These are phyloP conservation scores for Varecia variegata DNA, from an alignment of 2,797 vertebrate species.

Conservation along the genomic window DNA sequence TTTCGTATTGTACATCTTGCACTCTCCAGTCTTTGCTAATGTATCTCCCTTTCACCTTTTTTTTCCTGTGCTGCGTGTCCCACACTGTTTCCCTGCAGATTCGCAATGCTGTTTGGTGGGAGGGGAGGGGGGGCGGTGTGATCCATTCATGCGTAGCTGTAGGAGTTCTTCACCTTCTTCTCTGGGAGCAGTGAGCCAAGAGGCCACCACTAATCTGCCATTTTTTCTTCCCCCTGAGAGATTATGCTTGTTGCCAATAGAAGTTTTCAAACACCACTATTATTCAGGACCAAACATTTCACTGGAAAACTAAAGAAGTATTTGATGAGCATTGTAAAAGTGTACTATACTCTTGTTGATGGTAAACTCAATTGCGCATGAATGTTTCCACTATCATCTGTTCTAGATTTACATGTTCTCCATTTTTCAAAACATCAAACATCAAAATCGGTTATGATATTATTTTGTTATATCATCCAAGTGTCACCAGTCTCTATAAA, in stretches of 20 bases:
- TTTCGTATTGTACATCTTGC: too few species aligned
- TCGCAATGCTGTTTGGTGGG: too few species aligned
- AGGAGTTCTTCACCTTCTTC: too few species aligned
- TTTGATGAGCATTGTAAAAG: not conserved
- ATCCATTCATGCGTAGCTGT: too few species aligned
- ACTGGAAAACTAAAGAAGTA: not conserved
- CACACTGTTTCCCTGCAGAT: too few species aligned
- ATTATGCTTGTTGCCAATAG: not conserved
- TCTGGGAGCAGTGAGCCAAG: too few species aligned
- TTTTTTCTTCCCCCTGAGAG: too few species aligned
- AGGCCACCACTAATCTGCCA: too few species aligned
- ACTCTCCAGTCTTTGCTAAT: too few species aligned
- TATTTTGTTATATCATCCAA: not conserved
- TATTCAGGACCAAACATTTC: not conserved
- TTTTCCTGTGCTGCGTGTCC: too few species aligned
- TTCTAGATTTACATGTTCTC: not conserved
- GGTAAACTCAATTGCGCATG: not conserved
- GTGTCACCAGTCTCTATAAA: not conserved
- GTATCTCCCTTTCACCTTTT: too few species aligned
- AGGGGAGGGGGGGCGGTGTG: too few species aligned
- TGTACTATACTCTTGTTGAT: not conserved
- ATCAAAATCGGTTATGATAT: not conserved
- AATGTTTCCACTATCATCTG: not conserved
- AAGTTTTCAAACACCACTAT: not conserved
- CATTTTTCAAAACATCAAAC: not conserved